phyloP scores from a whole-genome alignment of 2,113 vertebrate genomes.

The Grammomys dolichurus region DNA sequence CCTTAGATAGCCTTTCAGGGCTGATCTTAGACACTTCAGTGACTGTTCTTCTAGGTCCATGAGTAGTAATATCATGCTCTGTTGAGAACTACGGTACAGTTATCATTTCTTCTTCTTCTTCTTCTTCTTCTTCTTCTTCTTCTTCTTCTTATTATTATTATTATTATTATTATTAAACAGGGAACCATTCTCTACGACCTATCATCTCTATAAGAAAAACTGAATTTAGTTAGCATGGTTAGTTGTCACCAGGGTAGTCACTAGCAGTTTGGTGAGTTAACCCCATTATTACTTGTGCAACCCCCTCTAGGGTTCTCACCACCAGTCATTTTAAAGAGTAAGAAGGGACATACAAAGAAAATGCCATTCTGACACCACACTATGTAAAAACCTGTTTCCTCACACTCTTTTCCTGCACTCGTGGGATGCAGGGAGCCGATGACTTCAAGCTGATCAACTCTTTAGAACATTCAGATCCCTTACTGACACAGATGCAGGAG shows the following conservation, averaged over 20 bases:
- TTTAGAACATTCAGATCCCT: neutral
- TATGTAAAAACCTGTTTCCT: too few species aligned
- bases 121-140: too few species aligned
- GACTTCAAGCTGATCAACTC: neutral
- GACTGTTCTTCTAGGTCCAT: neutral
- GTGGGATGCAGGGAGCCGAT: neutral
- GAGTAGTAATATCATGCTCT: neutral
- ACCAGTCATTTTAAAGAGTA: neutral
- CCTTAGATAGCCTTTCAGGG: too few species aligned
- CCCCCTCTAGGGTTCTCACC: neutral
- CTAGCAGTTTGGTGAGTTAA: fast-evolving
- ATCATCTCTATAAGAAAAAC: neutral
- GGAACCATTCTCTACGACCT: neutral
- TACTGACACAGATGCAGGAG: neutral
- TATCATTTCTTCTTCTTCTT: too few species aligned
- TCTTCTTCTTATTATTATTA: neutral
- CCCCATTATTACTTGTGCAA: fast-evolving
- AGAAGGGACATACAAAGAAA: neutral
- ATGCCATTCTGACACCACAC: neutral
- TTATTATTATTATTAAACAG: neutral
- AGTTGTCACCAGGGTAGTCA: too few species aligned
- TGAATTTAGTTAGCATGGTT: too few species aligned
- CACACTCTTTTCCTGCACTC: neutral
- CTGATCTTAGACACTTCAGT: too few species aligned
- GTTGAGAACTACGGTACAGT: neutral